Percentiles rank a stretch among this genome's conserved stretches.
phyloP scores from a whole-genome alignment of 1,140 invertebrate species.

The Diabrotica undecimpunctata region DNA sequence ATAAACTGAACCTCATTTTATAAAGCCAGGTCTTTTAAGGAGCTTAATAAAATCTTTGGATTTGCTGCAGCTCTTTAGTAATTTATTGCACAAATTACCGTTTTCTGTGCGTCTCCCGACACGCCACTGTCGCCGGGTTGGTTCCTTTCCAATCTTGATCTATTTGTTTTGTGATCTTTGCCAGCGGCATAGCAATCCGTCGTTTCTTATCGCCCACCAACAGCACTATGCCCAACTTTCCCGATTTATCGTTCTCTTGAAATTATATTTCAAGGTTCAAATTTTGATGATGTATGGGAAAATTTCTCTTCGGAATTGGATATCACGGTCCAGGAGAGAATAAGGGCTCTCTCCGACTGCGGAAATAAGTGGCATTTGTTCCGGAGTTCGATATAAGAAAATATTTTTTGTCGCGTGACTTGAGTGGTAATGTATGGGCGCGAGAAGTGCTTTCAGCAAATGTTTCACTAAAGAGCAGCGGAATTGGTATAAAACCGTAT shows the following conservation, averaged over 20 bases:
- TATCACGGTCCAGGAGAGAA: constrained; percentile 9
- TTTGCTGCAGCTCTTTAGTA: no score
- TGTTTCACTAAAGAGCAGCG: no score
- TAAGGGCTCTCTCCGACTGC: neutral
- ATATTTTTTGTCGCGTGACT: neutral
- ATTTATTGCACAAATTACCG: no score
- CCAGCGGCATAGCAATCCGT: constrained; percentile 43
- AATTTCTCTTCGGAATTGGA: constrained; percentile 17
- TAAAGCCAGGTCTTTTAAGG: no score
- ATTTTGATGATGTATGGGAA: constrained; percentile 17
- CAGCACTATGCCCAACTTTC: constrained; percentile 30
- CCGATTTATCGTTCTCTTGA: constrained; percentile 33
- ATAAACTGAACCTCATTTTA: no score
- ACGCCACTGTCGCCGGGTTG: constrained; percentile 33
- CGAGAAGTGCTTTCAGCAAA: no score
- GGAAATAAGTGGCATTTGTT: neutral
- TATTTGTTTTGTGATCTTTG: constrained; percentile 49
- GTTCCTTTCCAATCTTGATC: constrained; percentile 48
- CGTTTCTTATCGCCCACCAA: constrained; percentile 43
- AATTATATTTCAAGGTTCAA: constrained; percentile 38
- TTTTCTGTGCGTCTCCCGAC: no score
- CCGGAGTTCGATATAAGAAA: constrained; percentile 4
- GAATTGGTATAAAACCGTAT: no score
- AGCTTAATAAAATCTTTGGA: no score
- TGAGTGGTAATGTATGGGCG: neutral